Base-by-base conservation (phyloP, 2,888 invertebrate species). In the Physocephala rufipes region DNA sequence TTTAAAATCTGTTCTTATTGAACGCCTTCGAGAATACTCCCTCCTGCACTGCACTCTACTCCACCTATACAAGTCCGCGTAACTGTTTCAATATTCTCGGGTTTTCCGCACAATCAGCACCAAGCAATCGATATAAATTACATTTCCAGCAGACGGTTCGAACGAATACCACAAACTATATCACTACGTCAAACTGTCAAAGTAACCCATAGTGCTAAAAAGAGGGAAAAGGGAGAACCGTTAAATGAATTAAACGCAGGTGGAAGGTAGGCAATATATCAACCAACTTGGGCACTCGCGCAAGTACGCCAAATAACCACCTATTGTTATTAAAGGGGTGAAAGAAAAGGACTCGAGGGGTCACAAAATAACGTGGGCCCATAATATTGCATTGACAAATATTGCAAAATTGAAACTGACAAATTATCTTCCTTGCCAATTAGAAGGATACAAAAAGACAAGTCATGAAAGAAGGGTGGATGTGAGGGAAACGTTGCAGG, bases 151-250 rank as follows among this genome's bases (percentile, higher is more conserved):
- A 24, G 12, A 26, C 58, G 12, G 26, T 24, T 26, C 24, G 65
- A 15, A 16, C n/a, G 68, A 62, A 61, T 19, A 62, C 68, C 68
- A 36, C 36, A 61, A 68, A 68, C 68, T 59, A 68, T 68, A 61
- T 47, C 47, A 63, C 45, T 63, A 63, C 16, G 47, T 47, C 63
- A 45, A 63, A 63, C 47, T 63, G 63, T 47, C 26, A 63, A 63
- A 63, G 47, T 26, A 63, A 63, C 63, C n/a, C 26, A 26, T 24
- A 63, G 63, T 63, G 47, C 45, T 24, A 45, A 19, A 21, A 19
- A 63, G 47, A 21, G 28, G n/a, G n/a, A n/a, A n/a, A n/a, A n/a
- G n/a, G 15, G 19, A 36, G 24, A 47, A 63, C n/a, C n/a, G 24
- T 47, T 47, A 16, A 45, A 13, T 24, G 15, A 58, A 58, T 1